A percentile compares a stretch with the other conserved stretches of the same genome.
Conservation (phyloP, 2,888 invertebrate genomes). For the Lomographa bimaculata region DNA sequence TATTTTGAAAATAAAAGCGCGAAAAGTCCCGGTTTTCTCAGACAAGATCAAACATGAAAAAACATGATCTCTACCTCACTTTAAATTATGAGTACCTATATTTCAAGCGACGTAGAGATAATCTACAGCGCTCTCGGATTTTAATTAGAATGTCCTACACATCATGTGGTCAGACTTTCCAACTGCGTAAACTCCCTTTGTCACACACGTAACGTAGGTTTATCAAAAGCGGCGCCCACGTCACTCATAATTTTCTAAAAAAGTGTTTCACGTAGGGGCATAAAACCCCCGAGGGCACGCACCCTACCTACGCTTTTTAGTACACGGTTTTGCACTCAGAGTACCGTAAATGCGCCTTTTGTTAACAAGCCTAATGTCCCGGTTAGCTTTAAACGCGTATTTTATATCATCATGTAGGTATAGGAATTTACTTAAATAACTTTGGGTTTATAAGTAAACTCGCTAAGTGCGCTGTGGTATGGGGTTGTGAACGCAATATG, state of each 20-base stretch:
- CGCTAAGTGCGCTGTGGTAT: no score
- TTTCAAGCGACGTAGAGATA: no score
- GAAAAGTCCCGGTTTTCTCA: no score
- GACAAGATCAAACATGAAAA: no score
- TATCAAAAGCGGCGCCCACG: slow-evolving; percentile 17
- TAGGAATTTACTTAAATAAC: slow-evolving; percentile 21
- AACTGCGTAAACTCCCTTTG: no score
- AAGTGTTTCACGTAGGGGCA: slow-evolving; percentile 27
- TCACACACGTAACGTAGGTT: slow-evolving; percentile 6
- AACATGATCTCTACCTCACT: no score
- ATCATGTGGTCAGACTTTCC: no score
- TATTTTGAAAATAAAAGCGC: no score
- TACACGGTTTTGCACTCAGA: slow-evolving; percentile 64
- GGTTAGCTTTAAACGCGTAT: slow-evolving; percentile 56
- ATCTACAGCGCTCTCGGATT: no score
- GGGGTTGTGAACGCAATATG: no score
- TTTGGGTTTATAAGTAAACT: slow-evolving; percentile 1
- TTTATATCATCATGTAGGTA: slow-evolving; percentile 34
- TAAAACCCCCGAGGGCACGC: slow-evolving; percentile 23
- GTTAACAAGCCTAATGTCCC: slow-evolving; percentile 64
- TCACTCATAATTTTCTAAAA: slow-evolving; percentile 32
- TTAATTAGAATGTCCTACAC: no score
- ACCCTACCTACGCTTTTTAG: slow-evolving; percentile 10
- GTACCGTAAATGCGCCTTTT: slow-evolving; percentile 72
- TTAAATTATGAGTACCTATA: no score